These are phyloP conservation scores for Seriola aureovittata DNA, from an alignment of 2,113 vertebrate genomes.

Conservation along the genomic window DNA sequence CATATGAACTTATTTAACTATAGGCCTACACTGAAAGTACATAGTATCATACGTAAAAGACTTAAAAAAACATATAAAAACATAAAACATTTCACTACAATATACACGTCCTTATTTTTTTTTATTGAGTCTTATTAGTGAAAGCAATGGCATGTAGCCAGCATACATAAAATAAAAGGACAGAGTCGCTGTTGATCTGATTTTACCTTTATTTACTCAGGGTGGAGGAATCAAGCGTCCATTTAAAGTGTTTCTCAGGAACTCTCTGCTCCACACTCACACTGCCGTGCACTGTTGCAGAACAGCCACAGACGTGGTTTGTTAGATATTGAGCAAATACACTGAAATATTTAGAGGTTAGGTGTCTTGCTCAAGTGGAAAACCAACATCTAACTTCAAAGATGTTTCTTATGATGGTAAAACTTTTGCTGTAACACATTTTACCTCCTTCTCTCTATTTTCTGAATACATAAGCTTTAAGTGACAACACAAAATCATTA, in stretches of 20 bases:
- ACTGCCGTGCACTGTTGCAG: neutral
- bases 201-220: constrained; percentile 51
- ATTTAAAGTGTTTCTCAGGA: neutral
- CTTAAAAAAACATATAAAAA: neutral
- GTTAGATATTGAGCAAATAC: constrained; percentile 57
- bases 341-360: constrained; percentile 67
- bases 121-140: neutral
- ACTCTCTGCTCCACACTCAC: constrained; percentile 8
- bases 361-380: constrained; percentile 45
- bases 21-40: too few relatives aligned
- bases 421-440: neutral
- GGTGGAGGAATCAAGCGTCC: constrained; percentile 45
- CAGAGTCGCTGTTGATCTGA: neutral
- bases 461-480: neutral
- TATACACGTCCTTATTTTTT: neutral
- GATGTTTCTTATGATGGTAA: neutral
- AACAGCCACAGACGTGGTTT: constrained; percentile 29
- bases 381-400: constrained; percentile 48
- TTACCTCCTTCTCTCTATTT: constrained; percentile 12
- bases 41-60: too few relatives aligned
- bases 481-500: neutral
- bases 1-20: too few relatives aligned
- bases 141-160: neutral
- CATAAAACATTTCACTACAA: neutral
- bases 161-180: neutral